These are phyloP conservation scores for Trematocara stigmaticum DNA, from an alignment of 2,113 vertebrate genomes.

Conservation along the genomic window DNA sequence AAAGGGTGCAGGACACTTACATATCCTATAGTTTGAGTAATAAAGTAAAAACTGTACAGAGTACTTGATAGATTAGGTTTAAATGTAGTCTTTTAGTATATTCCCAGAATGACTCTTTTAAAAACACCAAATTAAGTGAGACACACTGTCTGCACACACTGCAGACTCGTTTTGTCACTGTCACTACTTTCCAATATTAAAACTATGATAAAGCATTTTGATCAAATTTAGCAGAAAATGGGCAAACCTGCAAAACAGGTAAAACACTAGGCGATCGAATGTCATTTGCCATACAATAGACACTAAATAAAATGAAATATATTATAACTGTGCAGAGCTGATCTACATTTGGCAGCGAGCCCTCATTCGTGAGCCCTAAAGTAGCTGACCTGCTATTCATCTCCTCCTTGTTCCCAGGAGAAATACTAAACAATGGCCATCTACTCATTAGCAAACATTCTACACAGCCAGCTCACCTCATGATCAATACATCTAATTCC, in stretches of 20 bases:
- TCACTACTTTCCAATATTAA: neutral
- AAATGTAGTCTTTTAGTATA: neutral
- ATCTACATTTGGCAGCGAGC: neutral
- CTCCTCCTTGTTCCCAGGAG: slow-evolving; percentile 5
- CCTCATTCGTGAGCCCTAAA: neutral
- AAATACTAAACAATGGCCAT: slow-evolving; percentile 34
- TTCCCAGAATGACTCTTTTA: neutral
- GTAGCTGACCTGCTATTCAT: slow-evolving; percentile 8
- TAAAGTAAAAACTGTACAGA: neutral
- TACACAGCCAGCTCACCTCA: slow-evolving; percentile 18
- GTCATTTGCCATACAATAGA: neutral
- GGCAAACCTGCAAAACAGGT: neutral
- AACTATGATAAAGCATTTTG: neutral
- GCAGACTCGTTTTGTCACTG: neutral
- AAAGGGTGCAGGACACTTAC: neutral
- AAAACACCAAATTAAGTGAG: neutral
- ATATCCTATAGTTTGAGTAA: neutral
- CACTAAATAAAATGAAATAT: neutral
- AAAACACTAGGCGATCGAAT: neutral
- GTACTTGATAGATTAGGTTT: neutral
- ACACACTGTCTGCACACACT: neutral
- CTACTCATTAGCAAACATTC: slow-evolving; percentile 56
- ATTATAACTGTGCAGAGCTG: neutral
- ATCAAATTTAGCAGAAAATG: neutral
- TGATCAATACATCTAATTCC: slow-evolving; percentile 66